Evolutionary conservation across 2,797 vertebrate genomes (phyloP), one percentile per base, ranked within the genome.

Genomic region (Acrocephalus scirpaceus): DNA sequence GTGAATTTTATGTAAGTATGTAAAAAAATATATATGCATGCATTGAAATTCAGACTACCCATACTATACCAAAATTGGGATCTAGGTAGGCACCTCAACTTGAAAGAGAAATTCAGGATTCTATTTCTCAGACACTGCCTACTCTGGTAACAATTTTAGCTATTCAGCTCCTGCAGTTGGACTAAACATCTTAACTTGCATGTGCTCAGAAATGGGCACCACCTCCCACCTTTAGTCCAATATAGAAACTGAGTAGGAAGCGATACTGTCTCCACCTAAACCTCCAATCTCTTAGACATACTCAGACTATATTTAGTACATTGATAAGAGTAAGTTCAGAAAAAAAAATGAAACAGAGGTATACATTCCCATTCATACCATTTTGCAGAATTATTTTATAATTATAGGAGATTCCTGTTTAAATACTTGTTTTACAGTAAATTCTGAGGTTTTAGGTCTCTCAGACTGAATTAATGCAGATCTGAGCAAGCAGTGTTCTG

Each of bases 201-300:
- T 92, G 82, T 93, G 89, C 85, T 95, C 32, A 74, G 79, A 90
- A 79, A 83, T 0, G 1, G 48, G 79, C 51, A 86, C 16, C 76
- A 88, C 90, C 82, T 96, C 95, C 88, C 82, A 96, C 90, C 76
- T 94, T 80, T 26, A 56, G 54, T 86, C 73, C 10, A 10, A 88
- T 88, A 92, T 95, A 94, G 95, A 94, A 96, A 86, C 44, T 2
- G 54, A 61, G 88, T 94, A 72, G 94, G 94, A 95, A 51, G 90
- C 94, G 56, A 48, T 45, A 79, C 10, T 83, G 34, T 62, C 48
- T 89, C 60, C 64, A 65, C 54, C 42, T 54, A 86, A 53, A 65
- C 83, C 76, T 80, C 26, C 42, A 69, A 3, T 74, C 57, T 67
- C 56, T 95, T 61, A 71, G 56, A 25, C 73, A 58, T 54, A 72